A percentile compares a stretch with the other conserved stretches of the same genome.
Evolutionary conservation across 2,888 invertebrate genomes (phyloP).

Genomic region (Carpatolechia fugitivella): DNA sequence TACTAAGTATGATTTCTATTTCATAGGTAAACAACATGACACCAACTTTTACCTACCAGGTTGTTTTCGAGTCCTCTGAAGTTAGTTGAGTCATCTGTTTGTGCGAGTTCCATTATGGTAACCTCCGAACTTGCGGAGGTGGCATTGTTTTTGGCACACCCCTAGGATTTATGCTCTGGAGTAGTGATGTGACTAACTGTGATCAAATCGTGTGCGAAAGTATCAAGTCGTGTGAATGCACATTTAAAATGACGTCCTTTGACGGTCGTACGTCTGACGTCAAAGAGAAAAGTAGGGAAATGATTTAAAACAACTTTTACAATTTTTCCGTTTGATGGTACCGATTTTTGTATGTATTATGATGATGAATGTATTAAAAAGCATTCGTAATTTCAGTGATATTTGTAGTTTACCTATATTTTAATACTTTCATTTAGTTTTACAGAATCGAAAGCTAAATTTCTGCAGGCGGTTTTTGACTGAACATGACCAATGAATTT

Average conservation of each 20-base stretch:
- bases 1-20: no score
- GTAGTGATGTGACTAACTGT: not conserved
- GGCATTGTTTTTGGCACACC: constrained; percentile 61
- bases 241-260: not conserved
- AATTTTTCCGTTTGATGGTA: not conserved
- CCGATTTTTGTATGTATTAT: not conserved
- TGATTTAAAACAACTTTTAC: not conserved
- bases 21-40: no score
- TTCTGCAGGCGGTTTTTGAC: no score
- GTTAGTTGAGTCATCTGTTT: constrained; percentile 17
- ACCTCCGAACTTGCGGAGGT: constrained; percentile 36
- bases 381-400: no score
- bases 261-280: not conserved
- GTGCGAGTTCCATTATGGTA: constrained; percentile 11
- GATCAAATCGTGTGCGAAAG: not conserved
- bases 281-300: not conserved
- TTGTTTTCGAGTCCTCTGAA: constrained; percentile 12
- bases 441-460: no score
- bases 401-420: no score
- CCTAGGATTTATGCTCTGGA: constrained; percentile 58
- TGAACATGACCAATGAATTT: no score
- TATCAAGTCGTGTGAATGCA: not conserved
- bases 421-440: no score
- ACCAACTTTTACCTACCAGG: no score
- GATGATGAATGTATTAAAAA: no score